Base-by-base conservation (phyloP, 1,140 invertebrate genomes). In the Bombus difficillimus region DNA sequence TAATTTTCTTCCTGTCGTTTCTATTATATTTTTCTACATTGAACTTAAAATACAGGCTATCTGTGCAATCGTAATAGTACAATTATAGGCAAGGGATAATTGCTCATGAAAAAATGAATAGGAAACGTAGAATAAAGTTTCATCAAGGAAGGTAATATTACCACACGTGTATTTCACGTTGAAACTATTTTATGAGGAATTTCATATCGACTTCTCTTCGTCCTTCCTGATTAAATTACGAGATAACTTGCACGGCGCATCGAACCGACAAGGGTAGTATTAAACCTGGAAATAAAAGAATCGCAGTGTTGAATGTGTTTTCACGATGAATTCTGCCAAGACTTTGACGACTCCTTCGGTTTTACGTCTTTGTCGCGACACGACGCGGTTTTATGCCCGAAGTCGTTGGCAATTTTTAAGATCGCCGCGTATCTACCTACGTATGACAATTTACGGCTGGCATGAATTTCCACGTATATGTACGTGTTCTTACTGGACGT, bases 401-500 rank as follows among this genome's bases (percentile, higher is more conserved):
- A 12, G 66, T 62, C 22, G 6, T 22, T 43, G 47, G 47, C 78
- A 81, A 75, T 81, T 85, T 85, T 74, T 41, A n/a, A 34, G 71
- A 74, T 73, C 39, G n/a, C 28, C 10, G 8, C 6, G 10, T 53
- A 66, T 5, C n/a, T n/a, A 34, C 57, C 25, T 25, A 25, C 32
- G 32, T 32, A 22, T 34, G 22, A 47, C 41, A 62, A 85, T 81
- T 81, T 74, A 57, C 28, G 12, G 3, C 12, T 8, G 1, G 37
- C 25, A 68, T 75, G 75, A 81, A 85, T 81, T 81, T 69, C n/a
- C 37, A 62, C n/a, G 2, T 62, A 28, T 59, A 28, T 12, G 57
- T 28, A 59, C 28, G 76, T 5, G 34, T 69, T 39, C 13, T 8
- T 32, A 13, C 28, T 1, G 37, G 32, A 53, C 57, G 53, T 22